Base-by-base conservation (phyloP, 2,888 invertebrate genomes). In the Druceiella hillmani region DNA sequence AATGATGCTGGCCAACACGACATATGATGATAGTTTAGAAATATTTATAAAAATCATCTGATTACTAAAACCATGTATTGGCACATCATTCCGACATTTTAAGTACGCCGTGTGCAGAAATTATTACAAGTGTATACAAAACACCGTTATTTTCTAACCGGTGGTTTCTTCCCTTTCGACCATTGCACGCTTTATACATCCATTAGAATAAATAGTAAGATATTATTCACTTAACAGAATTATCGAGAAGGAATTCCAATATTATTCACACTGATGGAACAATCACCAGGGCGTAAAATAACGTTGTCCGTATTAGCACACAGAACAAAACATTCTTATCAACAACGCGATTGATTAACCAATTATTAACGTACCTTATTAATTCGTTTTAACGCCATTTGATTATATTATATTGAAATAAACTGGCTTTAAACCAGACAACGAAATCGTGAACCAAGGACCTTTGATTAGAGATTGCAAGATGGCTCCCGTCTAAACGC, bases 361-460 rank as follows among this genome's bases (percentile, higher is more conserved):
- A 30, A 14, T 7, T 55, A 55, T 59, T 66, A 72, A 80, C 82
- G 67, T 81, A 87, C 87, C 89, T 90, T 90, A 83, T 90, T 90
- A 82, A 90, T 90, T 87, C 90, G 85, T 85, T 90, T 90, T 86
- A 90, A 87, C 82, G 90, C 90, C 90, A 90, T 90, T 83, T 81
- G 77, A 75, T 74, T 74, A 71, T 75, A 73, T 73, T 72, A 75
- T 71, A 74, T 74, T 78, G 76, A 76, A 79, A 76, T 77, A 76
- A 76, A 78, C 80, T 79, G 79, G 78, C 76, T 78, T 78, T 77
- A 76, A 77, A 81, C 79, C 79, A 81, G 80, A 81, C 81, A 82
- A 81, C 81, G 81, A 79, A 81, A 81, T 78, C 78, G 79, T 79
- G 80, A 81, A 78, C 81, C 80, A 81, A 80, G 79, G 82, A 82